Conservation (phyloP, 2,888 invertebrate species). For the Ypsolopha scabrella region DNA sequence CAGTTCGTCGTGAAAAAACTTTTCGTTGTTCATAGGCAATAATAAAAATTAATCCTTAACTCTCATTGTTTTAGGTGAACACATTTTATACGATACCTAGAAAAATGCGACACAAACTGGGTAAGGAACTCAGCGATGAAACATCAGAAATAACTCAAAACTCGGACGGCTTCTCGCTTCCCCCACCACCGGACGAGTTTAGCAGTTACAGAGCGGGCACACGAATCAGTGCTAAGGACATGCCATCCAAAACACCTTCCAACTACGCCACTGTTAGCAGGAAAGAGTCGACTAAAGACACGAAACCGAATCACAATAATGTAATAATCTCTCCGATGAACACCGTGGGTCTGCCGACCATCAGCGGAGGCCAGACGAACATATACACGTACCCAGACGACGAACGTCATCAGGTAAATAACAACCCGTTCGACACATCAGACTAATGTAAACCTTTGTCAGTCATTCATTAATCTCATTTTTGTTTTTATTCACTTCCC, state of each 20-base stretch:
- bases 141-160: constrained; percentile 53
- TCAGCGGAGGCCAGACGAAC: constrained; percentile 35
- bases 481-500: constrained; percentile 10
- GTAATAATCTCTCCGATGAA: constrained; percentile 44
- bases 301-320: constrained; percentile 33
- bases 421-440: constrained; percentile 52
- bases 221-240: constrained; percentile 35
- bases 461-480: constrained; percentile 2
- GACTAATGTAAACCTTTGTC: constrained; percentile 11
- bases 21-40: too few relatives aligned
- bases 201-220: constrained; percentile 49
- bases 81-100: constrained; percentile 63
- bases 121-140: constrained; percentile 52
- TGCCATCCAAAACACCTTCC: constrained; percentile 41
- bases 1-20: too few relatives aligned
- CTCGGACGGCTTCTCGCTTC: constrained; percentile 56
- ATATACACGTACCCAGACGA: constrained; percentile 55
- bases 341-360: constrained; percentile 49
- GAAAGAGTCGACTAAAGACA: constrained; percentile 36
- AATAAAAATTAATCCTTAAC: background rate
- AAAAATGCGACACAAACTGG: constrained; percentile 45
- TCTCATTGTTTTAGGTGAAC: constrained; percentile 41
- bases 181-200: constrained; percentile 61
- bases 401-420: constrained; percentile 40
- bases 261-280: constrained; percentile 45